Conservation (phyloP, 2,797 vertebrate species). For the Thripadectes ignobilis region DNA sequence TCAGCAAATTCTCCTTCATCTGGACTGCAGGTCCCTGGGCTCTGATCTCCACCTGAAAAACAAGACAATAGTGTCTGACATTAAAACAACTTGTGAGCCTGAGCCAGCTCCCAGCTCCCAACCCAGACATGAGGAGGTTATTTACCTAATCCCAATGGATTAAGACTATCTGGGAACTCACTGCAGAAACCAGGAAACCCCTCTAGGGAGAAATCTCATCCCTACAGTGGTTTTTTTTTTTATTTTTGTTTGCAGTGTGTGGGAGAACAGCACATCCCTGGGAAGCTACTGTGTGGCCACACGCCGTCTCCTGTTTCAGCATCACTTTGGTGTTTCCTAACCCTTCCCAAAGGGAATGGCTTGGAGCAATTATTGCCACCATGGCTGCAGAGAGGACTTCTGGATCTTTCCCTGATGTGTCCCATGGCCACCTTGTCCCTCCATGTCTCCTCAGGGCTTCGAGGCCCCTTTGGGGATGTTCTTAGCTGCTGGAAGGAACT, state of each 20-base stretch:
- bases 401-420: not conserved
- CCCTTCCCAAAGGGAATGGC: not conserved
- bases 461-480: not conserved
- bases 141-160: fast-evolving
- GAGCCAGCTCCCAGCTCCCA: not conserved
- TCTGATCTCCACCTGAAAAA: not conserved
- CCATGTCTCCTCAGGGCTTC: fast-evolving
- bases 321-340: fast-evolving
- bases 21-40: not conserved
- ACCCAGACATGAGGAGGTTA: fast-evolving
- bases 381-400: not conserved
- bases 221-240: not conserved
- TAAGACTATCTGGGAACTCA: not conserved
- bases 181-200: not conserved
- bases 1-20: not conserved
- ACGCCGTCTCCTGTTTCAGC: not conserved
- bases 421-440: not conserved
- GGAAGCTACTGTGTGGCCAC: not conserved
- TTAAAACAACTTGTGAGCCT: fast-evolving
- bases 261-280: not conserved
- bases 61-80: not conserved
- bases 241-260: fast-evolving
- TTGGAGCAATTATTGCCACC: fast-evolving
- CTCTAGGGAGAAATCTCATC: not conserved
- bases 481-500: not conserved